phyloP scores from a whole-genome alignment of 2,888 invertebrate genomes.

The Trichacis sp. region DNA sequence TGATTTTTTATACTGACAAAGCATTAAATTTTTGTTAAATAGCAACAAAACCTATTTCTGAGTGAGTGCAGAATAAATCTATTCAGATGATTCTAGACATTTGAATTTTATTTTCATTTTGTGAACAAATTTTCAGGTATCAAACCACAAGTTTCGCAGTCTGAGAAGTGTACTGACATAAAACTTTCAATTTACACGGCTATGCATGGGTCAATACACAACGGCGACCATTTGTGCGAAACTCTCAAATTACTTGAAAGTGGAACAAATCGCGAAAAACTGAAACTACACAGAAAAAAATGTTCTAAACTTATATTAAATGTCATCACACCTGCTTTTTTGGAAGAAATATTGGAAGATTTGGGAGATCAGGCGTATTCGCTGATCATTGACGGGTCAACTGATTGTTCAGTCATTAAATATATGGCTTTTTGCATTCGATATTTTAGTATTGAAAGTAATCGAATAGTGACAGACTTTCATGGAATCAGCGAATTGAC shows the following conservation, averaged over 20 bases:
- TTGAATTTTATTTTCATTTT: too few species aligned
- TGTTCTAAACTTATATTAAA: slow-evolving; percentile 30
- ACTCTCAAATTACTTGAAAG: slow-evolving; percentile 11
- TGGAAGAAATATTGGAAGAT: slow-evolving; percentile 22
- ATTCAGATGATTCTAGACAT: too few species aligned
- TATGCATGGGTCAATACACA: slow-evolving; percentile 21
- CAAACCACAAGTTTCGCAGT: background rate
- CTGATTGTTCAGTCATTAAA: slow-evolving; percentile 29
- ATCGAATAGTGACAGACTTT: slow-evolving; percentile 26
- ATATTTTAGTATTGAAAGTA: slow-evolving; percentile 35
- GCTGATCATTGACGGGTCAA: slow-evolving; percentile 40
- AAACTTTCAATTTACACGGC: slow-evolving; percentile 23
- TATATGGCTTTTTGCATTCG: slow-evolving; percentile 36
- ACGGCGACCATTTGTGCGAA: slow-evolving; percentile 25
- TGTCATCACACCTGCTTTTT: slow-evolving; percentile 27
- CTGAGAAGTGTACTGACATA: slow-evolving; percentile 16
- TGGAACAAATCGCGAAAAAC: slow-evolving; percentile 11
- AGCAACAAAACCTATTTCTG: too few species aligned
- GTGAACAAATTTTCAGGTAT: background rate
- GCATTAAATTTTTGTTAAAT: too few species aligned
- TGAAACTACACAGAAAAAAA: slow-evolving; percentile 32
- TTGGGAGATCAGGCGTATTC: slow-evolving; percentile 25
- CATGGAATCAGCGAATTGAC: slow-evolving; percentile 9
- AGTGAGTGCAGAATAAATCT: too few species aligned
- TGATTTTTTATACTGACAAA: too few species aligned